Conservation (phyloP, 2,113 vertebrate species). For the Athene noctua region DNA sequence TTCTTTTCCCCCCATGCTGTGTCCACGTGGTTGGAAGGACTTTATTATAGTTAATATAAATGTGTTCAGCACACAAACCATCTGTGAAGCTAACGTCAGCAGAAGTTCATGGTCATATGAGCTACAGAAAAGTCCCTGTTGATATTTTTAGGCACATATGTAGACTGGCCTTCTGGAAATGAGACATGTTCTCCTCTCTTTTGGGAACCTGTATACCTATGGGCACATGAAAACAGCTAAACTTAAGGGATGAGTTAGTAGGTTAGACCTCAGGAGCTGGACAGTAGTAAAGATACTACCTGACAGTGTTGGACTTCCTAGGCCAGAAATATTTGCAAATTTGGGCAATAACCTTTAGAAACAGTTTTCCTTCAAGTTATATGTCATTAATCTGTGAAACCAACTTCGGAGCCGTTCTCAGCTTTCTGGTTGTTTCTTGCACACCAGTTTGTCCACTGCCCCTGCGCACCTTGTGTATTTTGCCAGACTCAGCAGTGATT, state of each 20-base stretch:
- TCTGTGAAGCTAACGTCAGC: neutral
- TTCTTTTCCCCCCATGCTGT: neutral
- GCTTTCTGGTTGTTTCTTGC: neutral
- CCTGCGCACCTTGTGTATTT: neutral
- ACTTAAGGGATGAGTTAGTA: neutral
- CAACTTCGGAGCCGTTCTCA: neutral
- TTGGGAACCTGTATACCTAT: neutral
- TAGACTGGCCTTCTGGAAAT: neutral
- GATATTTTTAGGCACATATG: neutral
- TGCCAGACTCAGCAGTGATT: rapidly evolving
- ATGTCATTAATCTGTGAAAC: neutral
- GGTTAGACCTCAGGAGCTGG: neutral
- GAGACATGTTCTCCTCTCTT: neutral
- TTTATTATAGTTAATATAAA: neutral
- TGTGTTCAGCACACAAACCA: neutral
- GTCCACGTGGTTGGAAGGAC: neutral
- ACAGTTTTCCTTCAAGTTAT: neutral
- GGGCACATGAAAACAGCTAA: neutral
- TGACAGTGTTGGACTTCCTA: neutral
- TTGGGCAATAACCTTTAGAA: neutral
- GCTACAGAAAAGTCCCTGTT: neutral
- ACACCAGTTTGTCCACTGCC: neutral
- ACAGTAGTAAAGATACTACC: neutral
- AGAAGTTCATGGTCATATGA: neutral
- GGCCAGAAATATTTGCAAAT: neutral